phyloP scores from a whole-genome alignment of 2,888 invertebrate species.

The Tenodera sinensis region DNA sequence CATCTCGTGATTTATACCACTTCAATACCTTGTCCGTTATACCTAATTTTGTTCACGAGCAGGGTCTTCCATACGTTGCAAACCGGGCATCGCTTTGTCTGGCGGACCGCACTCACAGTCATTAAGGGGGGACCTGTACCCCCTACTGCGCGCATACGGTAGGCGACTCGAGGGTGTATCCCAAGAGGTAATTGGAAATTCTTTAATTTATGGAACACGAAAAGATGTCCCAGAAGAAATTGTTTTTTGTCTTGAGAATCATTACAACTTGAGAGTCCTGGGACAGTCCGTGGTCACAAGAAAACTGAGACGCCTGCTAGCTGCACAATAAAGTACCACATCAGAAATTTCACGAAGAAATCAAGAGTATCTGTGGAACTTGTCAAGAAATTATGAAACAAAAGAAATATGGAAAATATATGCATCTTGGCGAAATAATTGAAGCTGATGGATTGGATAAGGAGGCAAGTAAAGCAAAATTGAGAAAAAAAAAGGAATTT shows the following conservation, averaged over 20 bases:
- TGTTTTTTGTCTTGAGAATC: constrained; percentile 13
- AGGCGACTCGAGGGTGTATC: constrained; percentile 36
- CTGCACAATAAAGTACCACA: background rate
- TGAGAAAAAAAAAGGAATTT: no score
- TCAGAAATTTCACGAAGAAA: no score
- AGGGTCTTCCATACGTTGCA: background rate
- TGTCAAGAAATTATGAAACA: no score
- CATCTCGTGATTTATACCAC: background rate
- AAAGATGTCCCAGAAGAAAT: constrained; percentile 24
- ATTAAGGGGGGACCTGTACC: constrained; percentile 32
- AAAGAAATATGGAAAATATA: no score
- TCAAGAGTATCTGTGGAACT: no score
- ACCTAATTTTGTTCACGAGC: background rate
- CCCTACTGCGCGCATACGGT: constrained; percentile 34
- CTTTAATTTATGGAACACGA: constrained; percentile 34
- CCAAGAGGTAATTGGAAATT: constrained; percentile 52
- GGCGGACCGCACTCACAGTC: constrained; percentile 18
- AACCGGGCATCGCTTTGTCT: background rate
- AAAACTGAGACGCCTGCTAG: background rate
- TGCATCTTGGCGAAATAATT: no score
- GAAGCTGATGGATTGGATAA: no score
- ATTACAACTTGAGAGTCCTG: background rate
- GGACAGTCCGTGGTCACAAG: background rate
- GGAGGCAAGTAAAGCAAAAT: no score
- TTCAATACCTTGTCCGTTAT: background rate